Conservation (phyloP, 1,140 invertebrate genomes). For the Bombus terrestris region DNA sequence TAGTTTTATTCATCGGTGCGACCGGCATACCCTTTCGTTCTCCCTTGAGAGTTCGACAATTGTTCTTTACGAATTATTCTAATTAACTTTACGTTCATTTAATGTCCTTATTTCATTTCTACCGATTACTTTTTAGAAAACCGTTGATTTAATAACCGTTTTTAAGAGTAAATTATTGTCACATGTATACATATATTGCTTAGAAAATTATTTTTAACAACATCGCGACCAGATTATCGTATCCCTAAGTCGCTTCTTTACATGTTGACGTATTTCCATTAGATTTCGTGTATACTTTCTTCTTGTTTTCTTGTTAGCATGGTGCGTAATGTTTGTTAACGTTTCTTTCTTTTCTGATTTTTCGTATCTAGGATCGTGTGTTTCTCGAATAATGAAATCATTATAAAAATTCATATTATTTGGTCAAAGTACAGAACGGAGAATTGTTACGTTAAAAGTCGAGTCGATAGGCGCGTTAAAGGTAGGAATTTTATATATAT, state of each 20-base stretch:
- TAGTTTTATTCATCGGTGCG: no score
- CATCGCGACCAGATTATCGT: background rate
- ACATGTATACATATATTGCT: conserved; percentile 21
- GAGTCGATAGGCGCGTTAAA: background rate
- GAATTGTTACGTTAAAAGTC: background rate
- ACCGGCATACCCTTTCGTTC: no score
- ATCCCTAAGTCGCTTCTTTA: background rate
- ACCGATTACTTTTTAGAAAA: background rate
- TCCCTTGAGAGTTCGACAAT: background rate
- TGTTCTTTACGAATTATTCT: no score
- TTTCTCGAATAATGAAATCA: background rate
- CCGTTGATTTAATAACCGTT: conserved; percentile 6
- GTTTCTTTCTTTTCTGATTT: background rate
- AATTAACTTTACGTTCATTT: no score
- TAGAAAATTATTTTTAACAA: conserved; percentile 15
- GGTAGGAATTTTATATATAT: no score
- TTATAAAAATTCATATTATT: background rate
- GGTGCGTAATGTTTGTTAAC: background rate
- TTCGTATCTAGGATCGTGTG: background rate
- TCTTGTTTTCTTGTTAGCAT: background rate
- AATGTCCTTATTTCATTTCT: background rate
- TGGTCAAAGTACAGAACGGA: background rate
- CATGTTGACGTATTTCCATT: background rate
- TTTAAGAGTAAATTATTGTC: conserved; percentile 47
- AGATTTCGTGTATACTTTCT: background rate